Conservation (phyloP, 2,888 invertebrate genomes). For the Criorhina ranunculi region DNA sequence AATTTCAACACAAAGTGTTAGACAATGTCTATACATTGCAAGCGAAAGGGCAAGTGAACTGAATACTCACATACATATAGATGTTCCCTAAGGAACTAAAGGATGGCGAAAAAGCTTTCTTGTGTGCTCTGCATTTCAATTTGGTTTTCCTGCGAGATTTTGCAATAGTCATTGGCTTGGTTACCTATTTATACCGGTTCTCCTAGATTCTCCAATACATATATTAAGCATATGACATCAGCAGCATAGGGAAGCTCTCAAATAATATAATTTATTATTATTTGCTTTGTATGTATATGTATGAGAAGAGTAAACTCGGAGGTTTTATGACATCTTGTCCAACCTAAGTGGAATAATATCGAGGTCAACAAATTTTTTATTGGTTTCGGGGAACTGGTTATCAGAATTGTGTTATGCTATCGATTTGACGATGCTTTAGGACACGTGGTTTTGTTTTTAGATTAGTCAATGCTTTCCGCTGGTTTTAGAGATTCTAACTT, state of each 20-base stretch:
- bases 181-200: not conserved
- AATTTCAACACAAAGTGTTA: not conserved
- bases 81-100: slow-evolving; percentile 10
- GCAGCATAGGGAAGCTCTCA: not conserved
- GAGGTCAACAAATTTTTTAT: too few relatives aligned
- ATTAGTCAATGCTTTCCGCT: too few relatives aligned
- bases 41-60: slow-evolving; percentile 32
- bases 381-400: too few relatives aligned
- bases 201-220: not conserved
- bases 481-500: too few relatives aligned
- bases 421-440: too few relatives aligned
- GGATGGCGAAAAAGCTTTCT: slow-evolving; percentile 8
- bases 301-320: too few relatives aligned
- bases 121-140: slow-evolving; percentile 29
- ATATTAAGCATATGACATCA: not conserved
- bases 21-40: not conserved
- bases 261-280: slow-evolving; percentile 22
- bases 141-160: not conserved
- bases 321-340: not conserved
- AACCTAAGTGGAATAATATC: not conserved
- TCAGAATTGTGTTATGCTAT: too few relatives aligned
- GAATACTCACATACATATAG: not conserved
- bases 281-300: not conserved
- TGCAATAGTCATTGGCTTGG: not conserved
- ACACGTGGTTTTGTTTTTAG: too few relatives aligned